A percentile compares a stretch with the other conserved stretches of the same genome.
phyloP scores from a whole-genome alignment of 1,140 invertebrate species.

The Nasonia longicornis region DNA sequence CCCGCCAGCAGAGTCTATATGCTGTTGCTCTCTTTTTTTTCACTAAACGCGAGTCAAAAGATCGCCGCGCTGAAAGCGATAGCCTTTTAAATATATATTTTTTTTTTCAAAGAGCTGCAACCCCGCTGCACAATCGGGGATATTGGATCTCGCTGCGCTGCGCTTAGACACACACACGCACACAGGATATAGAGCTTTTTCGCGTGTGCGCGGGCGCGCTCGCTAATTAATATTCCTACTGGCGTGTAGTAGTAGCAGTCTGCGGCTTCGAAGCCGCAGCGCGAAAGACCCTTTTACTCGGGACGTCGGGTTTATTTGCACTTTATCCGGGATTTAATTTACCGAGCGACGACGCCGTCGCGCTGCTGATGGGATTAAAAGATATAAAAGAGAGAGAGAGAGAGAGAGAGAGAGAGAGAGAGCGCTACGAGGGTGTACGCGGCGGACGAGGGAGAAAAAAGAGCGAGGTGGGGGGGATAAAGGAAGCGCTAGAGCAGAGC shows the following conservation, averaged over 20 bases:
- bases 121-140: background rate
- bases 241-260: conserved; percentile 23
- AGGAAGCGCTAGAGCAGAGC: background rate
- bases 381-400: conserved; percentile 54
- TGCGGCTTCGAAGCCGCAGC: conserved; percentile 3
- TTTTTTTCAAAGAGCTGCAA: conserved; percentile 9
- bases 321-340: conserved; percentile 70
- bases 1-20: background rate
- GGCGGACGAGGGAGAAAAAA: conserved; percentile 43
- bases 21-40: conserved; percentile 8
- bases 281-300: conserved; percentile 51
- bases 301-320: conserved; percentile 60
- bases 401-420: conserved; percentile 46
- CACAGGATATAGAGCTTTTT: background rate
- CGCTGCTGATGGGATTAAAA: conserved; percentile 62
- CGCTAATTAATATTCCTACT: conserved; percentile 46
- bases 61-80: conserved; percentile 40
- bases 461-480: conserved; percentile 2
- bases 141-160: conserved; percentile 17
- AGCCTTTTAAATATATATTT: conserved; percentile 46
- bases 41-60: conserved; percentile 35
- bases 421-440: conserved; percentile 44
- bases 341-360: conserved; percentile 58
- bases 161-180: background rate
- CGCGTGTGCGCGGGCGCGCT: background rate